A percentile compares a stretch with the other conserved stretches of the same genome.
These are phyloP conservation scores for Eupithecia insigniata DNA, from an alignment of 2,888 invertebrate genomes.

Conservation along the genomic window DNA sequence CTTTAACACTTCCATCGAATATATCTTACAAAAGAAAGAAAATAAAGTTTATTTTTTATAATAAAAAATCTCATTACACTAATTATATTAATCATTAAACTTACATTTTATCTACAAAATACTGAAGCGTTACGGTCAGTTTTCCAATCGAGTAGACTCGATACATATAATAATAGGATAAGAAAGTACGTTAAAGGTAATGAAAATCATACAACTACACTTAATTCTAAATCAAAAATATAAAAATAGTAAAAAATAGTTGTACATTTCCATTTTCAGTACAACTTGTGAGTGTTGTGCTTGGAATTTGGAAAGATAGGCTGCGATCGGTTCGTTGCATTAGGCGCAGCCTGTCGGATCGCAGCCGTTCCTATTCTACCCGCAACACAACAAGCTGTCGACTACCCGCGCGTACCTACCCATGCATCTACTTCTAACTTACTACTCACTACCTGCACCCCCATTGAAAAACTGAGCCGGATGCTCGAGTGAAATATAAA, in stretches of 20 bases:
- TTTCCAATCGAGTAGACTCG: slow-evolving; percentile 76
- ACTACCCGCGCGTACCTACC: slow-evolving; percentile 46
- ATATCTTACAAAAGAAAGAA: slow-evolving; percentile 84
- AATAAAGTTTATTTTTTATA: slow-evolving; percentile 80
- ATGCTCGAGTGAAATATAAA: slow-evolving; percentile 81
- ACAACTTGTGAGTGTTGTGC: slow-evolving; percentile 78
- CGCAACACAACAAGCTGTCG: slow-evolving; percentile 54
- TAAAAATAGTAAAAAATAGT: slow-evolving; percentile 84
- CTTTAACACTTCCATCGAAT: slow-evolving; percentile 85
- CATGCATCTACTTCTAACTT: slow-evolving; percentile 55
- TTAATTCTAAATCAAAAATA: slow-evolving; percentile 83
- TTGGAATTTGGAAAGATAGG: slow-evolving; percentile 51
- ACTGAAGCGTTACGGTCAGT: slow-evolving; percentile 80
- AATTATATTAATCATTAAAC: slow-evolving; percentile 80
- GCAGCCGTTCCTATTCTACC: slow-evolving; percentile 23
- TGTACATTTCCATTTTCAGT: slow-evolving; percentile 75
- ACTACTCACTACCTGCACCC: slow-evolving; percentile 43
- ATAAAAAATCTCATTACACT: slow-evolving; percentile 83
- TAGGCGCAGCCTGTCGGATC: slow-evolving; percentile 23
- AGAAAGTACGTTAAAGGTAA: slow-evolving; percentile 77
- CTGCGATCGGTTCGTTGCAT: slow-evolving; percentile 28
- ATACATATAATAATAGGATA: slow-evolving; percentile 73
- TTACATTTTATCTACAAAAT: slow-evolving; percentile 84
- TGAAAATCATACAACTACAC: slow-evolving; percentile 81
- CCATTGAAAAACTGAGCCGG: slow-evolving; percentile 79